Base-by-base conservation (phyloP, 2,888 invertebrate species). In the Venustoraphidia nigricollis region DNA sequence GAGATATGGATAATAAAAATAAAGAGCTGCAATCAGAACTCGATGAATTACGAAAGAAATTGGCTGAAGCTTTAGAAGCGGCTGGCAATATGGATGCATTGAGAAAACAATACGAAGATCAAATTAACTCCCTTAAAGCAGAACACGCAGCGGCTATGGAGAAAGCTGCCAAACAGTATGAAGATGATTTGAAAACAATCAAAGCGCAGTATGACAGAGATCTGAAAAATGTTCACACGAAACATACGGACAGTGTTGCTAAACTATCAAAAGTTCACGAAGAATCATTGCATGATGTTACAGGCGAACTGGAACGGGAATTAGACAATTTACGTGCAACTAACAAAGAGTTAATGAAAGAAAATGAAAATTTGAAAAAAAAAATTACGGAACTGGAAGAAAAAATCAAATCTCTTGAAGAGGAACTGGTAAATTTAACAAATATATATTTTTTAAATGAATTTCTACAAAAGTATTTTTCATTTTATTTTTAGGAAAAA, bases 141-240 rank as follows among this genome's bases (percentile, higher is more conserved):
- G 64, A 62, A 53, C 44, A 60, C 37, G 63, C 62, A 51, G 59
- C 64, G 56, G 34, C 14, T 13, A 53, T 68, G 55, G 58, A 66
- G 58, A 54, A 43, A 10, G 60, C 67, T 40, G 63, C 60, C 36
- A 51, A 60, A 34, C 52, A 60, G 37, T 50, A 70, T 41, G 62
- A 62, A 57, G 50, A 34, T 42, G 56, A 38, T 38, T 9, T 45
- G 14, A 10, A 14, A 36, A 38, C 66, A 5, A 62, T 76, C 40
- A 74, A 75, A 62, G 54, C 62, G 11, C 75, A 75, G 55, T 74
- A 74, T 53, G 74, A 76, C 36, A 65, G 60, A 53, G 71, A 76
- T 46, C 68, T 74, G 43, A 71, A 70, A 55, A 69, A 64, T 51
- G 66, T 76, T 47, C 63, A 72, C 27, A 70, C 70, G 48, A 70